Evolutionary conservation across 2,888 invertebrate genomes (phyloP).

Genomic region (Laspeyria flexula): DNA sequence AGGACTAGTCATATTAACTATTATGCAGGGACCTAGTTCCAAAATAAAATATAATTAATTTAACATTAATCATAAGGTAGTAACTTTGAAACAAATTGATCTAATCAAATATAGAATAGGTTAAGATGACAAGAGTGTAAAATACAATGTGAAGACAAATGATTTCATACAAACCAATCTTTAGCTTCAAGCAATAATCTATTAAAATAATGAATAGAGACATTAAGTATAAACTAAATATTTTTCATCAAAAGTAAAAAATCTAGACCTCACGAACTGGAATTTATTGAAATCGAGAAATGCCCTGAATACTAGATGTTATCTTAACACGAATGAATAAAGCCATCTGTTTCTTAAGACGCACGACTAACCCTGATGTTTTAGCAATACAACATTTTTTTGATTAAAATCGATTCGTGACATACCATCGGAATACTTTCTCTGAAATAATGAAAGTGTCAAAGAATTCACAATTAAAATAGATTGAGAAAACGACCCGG

Average conservation of each 20-base stretch:
- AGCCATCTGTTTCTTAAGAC: conserved; percentile 18
- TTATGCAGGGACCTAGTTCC: too few relatives aligned
- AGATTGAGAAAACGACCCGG: conserved; percentile 33
- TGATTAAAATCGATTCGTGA: conserved; percentile 54
- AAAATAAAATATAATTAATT: too few relatives aligned
- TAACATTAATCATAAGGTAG: too few relatives aligned
- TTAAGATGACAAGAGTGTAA: conserved; percentile 18
- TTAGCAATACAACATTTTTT: conserved; percentile 30
- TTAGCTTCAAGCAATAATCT: conserved; percentile 11
- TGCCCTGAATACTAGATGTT: conserved; percentile 47
- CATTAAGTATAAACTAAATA: conserved; percentile 19
- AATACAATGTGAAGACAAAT: conserved; percentile 27
- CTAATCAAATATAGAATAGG: too few relatives aligned
- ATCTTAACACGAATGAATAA: conserved; percentile 42
- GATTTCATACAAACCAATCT: conserved; percentile 4
- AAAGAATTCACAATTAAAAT: conserved; percentile 42
- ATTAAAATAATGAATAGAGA: conserved; percentile 19
- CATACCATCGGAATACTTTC: conserved; percentile 52
- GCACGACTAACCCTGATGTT: conserved; percentile 37
- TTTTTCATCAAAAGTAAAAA: conserved; percentile 18
- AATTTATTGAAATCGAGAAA: conserved; percentile 48
- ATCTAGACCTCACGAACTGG: conserved; percentile 23
- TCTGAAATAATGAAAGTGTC: conserved; percentile 46
- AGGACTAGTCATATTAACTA: too few relatives aligned
- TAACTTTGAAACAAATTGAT: too few relatives aligned